Evolutionary conservation across 2,888 invertebrate species (phyloP), one percentile per base, ranked within the genome.

Genomic region (Drosophila algonquin): DNA sequence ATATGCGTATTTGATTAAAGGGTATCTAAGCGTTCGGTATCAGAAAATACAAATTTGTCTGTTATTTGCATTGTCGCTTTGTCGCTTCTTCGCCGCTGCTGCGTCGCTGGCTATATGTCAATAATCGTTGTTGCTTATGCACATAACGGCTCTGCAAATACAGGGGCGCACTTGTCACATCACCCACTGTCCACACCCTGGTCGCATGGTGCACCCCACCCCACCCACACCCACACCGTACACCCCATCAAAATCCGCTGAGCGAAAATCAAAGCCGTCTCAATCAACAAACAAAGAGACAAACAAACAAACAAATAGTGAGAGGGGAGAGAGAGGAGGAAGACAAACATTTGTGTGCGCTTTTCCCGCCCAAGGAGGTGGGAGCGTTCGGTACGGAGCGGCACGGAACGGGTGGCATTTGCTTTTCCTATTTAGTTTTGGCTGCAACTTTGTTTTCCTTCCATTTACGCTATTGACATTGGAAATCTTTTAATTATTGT

Each of bases 401-500:
- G 18, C 18, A 27, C 27, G n/a, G 21, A 14, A n/a, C 48, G 44
- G 16, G 12, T 10, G 18, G 32, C 16, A 67, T 82, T 69, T 70
- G 62, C 48, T 74, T 53, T 56, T 53, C 63, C 76, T 77, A 69
- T 80, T 78, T 76, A 80, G 86, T 81, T 83, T 84, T 80, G 69
- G 57, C 67, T 35, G 60, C 65, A 68, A 77, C 81, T 76, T 79
- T 88, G 88, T 88, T 88, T 89, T 88, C 86, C 87, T 88, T 88
- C 84, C 86, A 88, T 88, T 88, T 86, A 83, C 65, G 76, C 68
- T 88, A 80, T 88, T 88, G 85, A 90, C 87, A 85, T 72, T 78
- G 76, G 64, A 79, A 84, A 80, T 80, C 81, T 87, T 87, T 90
- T 89, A 89, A 90, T 88, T 89, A 83, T 83, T 87, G 77, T 80